Conservation (phyloP, 1,140 invertebrate species). For the Drosophila rufa region DNA sequence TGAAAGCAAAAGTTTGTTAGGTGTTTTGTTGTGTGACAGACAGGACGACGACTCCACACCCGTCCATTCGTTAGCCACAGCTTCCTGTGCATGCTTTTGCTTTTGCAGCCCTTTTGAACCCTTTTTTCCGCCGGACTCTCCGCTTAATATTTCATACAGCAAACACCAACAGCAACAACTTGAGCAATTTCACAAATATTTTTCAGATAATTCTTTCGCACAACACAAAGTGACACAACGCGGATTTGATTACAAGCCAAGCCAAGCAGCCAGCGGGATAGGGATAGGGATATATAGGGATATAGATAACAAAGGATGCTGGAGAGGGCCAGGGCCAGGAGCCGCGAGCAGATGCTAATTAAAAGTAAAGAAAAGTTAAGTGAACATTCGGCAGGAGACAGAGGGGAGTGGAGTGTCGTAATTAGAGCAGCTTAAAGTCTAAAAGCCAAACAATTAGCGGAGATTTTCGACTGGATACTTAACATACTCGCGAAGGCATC, state of each 20-base stretch:
- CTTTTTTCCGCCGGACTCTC: conserved; percentile 32
- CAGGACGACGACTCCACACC: conserved; percentile 10
- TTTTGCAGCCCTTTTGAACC: conserved; percentile 61
- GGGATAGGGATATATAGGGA: conserved; percentile 18
- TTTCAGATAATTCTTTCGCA: conserved; percentile 63
- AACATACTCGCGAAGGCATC: neutral
- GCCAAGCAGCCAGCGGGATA: conserved; percentile 1
- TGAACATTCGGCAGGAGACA: neutral
- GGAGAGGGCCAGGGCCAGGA: conserved; percentile 3
- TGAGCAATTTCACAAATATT: conserved; percentile 79
- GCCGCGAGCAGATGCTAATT: conserved; percentile 59
- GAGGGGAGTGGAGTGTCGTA: conserved; percentile 30
- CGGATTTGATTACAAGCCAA: conserved; percentile 77
- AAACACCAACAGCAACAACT: conserved; percentile 23
- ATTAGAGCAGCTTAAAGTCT: conserved; percentile 54
- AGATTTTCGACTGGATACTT: conserved; percentile 5
- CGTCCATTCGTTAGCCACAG: conserved; percentile 72
- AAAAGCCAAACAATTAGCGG: conserved; percentile 49
- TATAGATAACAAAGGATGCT: conserved; percentile 32
- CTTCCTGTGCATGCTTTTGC: conserved; percentile 73
- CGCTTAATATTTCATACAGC: conserved; percentile 72
- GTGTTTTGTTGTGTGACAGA: conserved; percentile 52
- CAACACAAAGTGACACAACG: conserved; percentile 65
- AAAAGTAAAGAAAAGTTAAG: conserved; percentile 77
- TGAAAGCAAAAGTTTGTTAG: conserved; percentile 81